Evolutionary conservation across 2,888 invertebrate genomes (phyloP).

Genomic region (Drosophila mercatorum): DNA sequence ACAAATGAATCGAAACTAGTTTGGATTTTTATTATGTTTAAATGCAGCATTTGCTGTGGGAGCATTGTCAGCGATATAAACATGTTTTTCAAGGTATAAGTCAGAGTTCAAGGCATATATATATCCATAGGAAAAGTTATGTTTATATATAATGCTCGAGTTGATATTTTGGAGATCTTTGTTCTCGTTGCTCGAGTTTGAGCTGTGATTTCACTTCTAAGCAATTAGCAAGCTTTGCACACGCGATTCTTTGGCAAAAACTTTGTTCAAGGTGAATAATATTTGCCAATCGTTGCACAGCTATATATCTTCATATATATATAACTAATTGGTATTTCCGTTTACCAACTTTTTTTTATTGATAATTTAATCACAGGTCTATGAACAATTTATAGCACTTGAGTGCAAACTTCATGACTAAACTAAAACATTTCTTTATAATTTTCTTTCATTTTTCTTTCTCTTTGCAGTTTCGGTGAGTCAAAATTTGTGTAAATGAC

Average conservation of each 20-base stretch:
- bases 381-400: slow-evolving; percentile 32
- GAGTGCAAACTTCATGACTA: slow-evolving; percentile 30
- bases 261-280: slow-evolving; percentile 4
- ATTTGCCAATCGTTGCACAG: neutral
- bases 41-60: slow-evolving; percentile 14
- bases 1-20: slow-evolving; percentile 40
- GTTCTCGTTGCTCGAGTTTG: neutral
- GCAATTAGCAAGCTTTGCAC: neutral
- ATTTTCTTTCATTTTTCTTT: slow-evolving; percentile 31
- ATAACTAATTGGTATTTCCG: slow-evolving; percentile 48
- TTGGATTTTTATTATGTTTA: slow-evolving; percentile 21
- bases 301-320: neutral
- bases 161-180: neutral
- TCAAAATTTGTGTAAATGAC: slow-evolving; percentile 15
- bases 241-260: neutral
- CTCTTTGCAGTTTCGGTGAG: slow-evolving; percentile 72
- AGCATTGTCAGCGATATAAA: neutral
- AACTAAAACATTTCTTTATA: slow-evolving; percentile 3
- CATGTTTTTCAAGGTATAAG: slow-evolving; percentile 2
- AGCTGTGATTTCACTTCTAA: neutral
- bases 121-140: neutral
- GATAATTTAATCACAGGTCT: slow-evolving; percentile 34
- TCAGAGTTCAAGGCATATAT: neutral
- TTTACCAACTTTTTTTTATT: slow-evolving; percentile 32
- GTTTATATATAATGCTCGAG: neutral